Evolutionary conservation across 2,888 invertebrate genomes (phyloP).

Genomic region (Sesamia inferens): DNA sequence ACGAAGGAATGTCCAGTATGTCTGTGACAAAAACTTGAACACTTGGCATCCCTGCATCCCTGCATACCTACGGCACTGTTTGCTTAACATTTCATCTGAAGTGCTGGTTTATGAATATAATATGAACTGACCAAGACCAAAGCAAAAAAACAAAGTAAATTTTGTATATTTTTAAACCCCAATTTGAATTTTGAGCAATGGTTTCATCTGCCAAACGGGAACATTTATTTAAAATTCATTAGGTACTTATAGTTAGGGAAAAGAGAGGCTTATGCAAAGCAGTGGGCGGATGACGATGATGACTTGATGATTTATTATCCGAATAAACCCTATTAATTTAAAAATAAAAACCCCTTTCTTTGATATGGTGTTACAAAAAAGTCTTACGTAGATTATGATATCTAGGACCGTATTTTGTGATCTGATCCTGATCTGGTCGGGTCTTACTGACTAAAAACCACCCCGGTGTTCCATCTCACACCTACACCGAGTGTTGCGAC

Average conservation of each 20-base stretch:
- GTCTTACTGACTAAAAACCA: not conserved
- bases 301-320: not conserved
- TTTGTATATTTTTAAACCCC: not conserved
- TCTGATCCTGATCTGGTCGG: not conserved
- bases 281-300: not conserved
- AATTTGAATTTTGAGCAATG: not conserved
- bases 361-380: not conserved
- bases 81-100: conserved; percentile 39
- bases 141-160: too few relatives aligned
- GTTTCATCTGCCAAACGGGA: not conserved
- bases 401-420: not conserved
- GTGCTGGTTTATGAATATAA: conserved; percentile 9
- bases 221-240: not conserved
- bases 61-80: conserved; percentile 42
- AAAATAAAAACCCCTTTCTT: not conserved
- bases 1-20: conserved; percentile 41
- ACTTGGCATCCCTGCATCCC: too few relatives aligned
- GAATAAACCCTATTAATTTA: not conserved
- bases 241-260: not conserved
- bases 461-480: too few relatives aligned
- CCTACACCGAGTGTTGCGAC: too few relatives aligned
- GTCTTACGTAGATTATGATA: not conserved
- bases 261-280: not conserved
- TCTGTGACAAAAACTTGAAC: conserved; percentile 67
- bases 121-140: conserved; percentile 17